These are phyloP conservation scores for Ahaetulla prasina DNA, from an alignment of 2,113 vertebrate genomes.

Conservation along the genomic window DNA sequence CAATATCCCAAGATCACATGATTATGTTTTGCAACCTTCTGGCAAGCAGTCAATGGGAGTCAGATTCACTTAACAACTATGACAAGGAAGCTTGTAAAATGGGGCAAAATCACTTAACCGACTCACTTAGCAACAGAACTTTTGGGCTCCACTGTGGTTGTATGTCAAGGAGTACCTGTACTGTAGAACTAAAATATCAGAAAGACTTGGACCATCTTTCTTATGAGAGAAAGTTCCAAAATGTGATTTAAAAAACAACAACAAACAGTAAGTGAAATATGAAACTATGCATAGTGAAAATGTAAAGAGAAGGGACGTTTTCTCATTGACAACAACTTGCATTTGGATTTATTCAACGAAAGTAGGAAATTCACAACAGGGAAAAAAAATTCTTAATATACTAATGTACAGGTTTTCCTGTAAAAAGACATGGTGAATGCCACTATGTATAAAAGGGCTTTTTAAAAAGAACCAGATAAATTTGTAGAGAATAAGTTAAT, in stretches of 20 bases:
- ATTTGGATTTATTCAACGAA: background rate
- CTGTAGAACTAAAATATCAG: background rate
- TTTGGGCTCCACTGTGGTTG: background rate
- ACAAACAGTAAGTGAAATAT: background rate
- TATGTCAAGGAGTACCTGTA: background rate
- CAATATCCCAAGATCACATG: background rate
- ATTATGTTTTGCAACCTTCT: background rate
- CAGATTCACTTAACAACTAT: background rate
- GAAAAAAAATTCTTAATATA: too few species aligned
- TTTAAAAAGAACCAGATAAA: background rate
- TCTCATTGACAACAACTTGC: background rate
- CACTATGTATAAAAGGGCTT: background rate
- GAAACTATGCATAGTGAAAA: background rate
- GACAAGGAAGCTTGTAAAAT: background rate
- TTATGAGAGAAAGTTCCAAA: background rate
- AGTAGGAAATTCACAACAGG: background rate
- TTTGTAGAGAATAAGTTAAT: background rate
- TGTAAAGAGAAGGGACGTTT: background rate
- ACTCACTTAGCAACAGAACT: background rate
- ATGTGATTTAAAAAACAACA: background rate
- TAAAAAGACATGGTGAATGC: background rate
- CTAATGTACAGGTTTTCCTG: background rate
- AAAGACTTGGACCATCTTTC: background rate
- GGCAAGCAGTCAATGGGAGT: background rate
- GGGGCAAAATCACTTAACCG: background rate